These are phyloP conservation scores for Orthosia cruda DNA, from an alignment of 2,888 invertebrate species.

Conservation along the genomic window DNA sequence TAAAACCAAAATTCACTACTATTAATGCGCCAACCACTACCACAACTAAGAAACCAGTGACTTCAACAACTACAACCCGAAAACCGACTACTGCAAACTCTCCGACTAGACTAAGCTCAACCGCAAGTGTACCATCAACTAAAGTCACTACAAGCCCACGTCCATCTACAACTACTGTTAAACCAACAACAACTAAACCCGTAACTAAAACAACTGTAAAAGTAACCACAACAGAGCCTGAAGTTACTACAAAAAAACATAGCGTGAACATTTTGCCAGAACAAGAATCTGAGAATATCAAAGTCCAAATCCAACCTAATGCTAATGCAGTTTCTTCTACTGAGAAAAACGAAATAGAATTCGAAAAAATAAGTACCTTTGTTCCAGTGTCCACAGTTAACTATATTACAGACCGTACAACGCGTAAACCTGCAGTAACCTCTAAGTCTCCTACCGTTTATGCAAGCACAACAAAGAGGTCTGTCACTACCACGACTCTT, in stretches of 20 bases:
- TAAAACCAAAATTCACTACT: conserved; percentile 48
- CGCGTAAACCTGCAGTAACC: conserved; percentile 71
- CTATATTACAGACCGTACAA: conserved; percentile 79
- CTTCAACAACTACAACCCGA: conserved; percentile 55
- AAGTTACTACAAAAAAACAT: conserved; percentile 63
- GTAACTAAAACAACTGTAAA: conserved; percentile 61
- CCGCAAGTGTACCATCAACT: conserved; percentile 15
- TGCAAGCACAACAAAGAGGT: conserved; percentile 62
- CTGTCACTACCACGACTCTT: conserved; percentile 55
- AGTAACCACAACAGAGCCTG: conserved; percentile 63
- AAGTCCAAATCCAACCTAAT: conserved; percentile 65
- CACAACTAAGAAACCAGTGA: conserved; percentile 52
- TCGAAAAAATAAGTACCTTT: conserved; percentile 83
- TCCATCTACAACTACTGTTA: conserved; percentile 55
- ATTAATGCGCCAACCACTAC: conserved; percentile 57
- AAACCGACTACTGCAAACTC: conserved; percentile 46
- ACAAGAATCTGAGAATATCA: conserved; percentile 58
- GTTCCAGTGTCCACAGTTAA: conserved; percentile 81
- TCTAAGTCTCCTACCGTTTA: conserved; percentile 66
- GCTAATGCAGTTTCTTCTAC: conserved; percentile 69
- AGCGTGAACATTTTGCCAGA: conserved; percentile 66
- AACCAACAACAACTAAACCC: conserved; percentile 54
- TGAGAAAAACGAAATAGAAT: conserved; percentile 74
- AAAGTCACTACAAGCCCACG: conserved; percentile 35
- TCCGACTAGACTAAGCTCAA: conserved; percentile 49